A percentile compares a stretch with the other conserved stretches of the same genome.
These are phyloP conservation scores for Dascillus cervinus DNA, from an alignment of 2,888 invertebrate genomes.

Conservation along the genomic window DNA sequence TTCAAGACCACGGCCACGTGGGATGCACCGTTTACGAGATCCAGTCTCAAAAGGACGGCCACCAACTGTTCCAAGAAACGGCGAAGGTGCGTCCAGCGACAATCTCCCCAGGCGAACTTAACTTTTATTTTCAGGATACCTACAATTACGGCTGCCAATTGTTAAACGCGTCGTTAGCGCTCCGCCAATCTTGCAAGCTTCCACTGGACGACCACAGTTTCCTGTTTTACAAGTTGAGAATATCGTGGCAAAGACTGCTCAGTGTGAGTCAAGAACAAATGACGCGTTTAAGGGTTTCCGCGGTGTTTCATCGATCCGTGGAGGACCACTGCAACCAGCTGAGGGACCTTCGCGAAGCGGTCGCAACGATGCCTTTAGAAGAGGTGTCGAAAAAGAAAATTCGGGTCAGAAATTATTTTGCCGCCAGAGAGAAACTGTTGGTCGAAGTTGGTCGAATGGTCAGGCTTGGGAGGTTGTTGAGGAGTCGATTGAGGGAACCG, in stretches of 20 bases:
- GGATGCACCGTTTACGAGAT: slow-evolving; percentile 68
- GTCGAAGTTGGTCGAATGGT: slow-evolving; percentile 67
- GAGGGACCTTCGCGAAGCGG: slow-evolving; percentile 52
- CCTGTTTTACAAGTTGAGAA: slow-evolving; percentile 51
- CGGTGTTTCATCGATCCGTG: slow-evolving; percentile 65
- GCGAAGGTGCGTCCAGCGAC: slow-evolving; percentile 58
- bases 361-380: slow-evolving; percentile 43
- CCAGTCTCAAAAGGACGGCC: slow-evolving; percentile 65
- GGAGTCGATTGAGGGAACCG: slow-evolving; percentile 59
- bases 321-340: slow-evolving; percentile 58
- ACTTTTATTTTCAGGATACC: slow-evolving; percentile 54
- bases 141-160: slow-evolving; percentile 76
- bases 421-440: slow-evolving; percentile 54
- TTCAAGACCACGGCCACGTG: slow-evolving; percentile 61
- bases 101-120: too few relatives aligned
- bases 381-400: slow-evolving; percentile 41
- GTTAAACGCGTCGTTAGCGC: slow-evolving; percentile 62
- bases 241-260: slow-evolving; percentile 62
- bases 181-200: slow-evolving; percentile 65
- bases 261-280: slow-evolving; percentile 67
- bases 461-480: slow-evolving; percentile 57
- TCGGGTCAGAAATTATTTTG: slow-evolving; percentile 49
- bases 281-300: slow-evolving; percentile 65
- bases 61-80: slow-evolving; percentile 69
- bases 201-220: slow-evolving; percentile 50